Evolutionary conservation across 2,797 vertebrate genomes (phyloP).

Genomic region (Sardinella longiceps): DNA sequence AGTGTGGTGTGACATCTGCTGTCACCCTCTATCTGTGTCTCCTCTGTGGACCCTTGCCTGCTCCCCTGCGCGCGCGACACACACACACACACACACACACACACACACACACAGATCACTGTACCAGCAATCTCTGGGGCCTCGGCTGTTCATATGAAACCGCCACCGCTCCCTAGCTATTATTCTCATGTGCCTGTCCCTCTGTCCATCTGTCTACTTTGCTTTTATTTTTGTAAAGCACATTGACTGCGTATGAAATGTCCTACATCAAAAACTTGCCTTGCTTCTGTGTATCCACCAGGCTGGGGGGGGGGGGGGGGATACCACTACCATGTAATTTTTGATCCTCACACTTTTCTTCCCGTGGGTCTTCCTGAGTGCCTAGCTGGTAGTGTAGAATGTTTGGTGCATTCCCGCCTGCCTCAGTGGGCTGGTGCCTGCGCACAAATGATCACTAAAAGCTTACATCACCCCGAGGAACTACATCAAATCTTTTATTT

Average conservation of each 20-base stretch:
- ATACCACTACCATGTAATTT: background rate
- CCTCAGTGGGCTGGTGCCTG: background rate
- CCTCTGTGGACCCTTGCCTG: slow-evolving; percentile 21
- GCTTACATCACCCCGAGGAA: slow-evolving; percentile 23
- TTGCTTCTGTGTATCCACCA: background rate
- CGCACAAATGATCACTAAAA: background rate
- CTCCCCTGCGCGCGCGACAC: slow-evolving; percentile 33
- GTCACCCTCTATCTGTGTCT: slow-evolving; percentile 39
- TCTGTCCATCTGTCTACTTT: too few relatives aligned
- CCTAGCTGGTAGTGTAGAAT: background rate
- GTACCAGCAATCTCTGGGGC: background rate
- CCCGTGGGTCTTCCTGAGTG: background rate
- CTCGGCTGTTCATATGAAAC: background rate
- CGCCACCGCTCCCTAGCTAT: too few relatives aligned
- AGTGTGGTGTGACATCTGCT: slow-evolving; percentile 42
- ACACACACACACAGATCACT: background rate
- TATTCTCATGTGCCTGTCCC: too few relatives aligned
- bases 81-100: slow-evolving; percentile 38
- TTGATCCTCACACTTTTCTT: background rate
- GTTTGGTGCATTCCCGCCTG: slow-evolving; percentile 4
- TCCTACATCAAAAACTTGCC: too few relatives aligned
- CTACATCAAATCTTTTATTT: slow-evolving; percentile 24
- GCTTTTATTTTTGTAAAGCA: too few relatives aligned
- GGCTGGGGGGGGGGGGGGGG: background rate
- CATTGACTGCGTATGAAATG: too few relatives aligned